Base-by-base conservation (phyloP, 2,888 invertebrate genomes). In the Eutolmus rufibarbis region DNA sequence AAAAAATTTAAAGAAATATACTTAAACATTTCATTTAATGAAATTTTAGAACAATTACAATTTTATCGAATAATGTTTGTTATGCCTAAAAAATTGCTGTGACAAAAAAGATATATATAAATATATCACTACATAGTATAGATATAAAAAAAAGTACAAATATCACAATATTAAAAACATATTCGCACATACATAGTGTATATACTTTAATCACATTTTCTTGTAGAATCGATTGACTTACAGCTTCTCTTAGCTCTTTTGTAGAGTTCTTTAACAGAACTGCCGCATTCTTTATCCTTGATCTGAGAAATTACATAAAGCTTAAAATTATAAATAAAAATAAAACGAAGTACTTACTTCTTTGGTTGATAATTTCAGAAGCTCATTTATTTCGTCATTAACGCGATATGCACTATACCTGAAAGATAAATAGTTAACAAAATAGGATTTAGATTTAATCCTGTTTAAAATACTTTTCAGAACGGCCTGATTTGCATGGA, bases 361-460 rank as follows among this genome's bases (percentile, higher is more conserved):
- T n/a, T 51, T n/a, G 7, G 4, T 51, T 51, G 51, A 51, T 51
- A 16, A 7, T n/a, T 51, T 51, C 1, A 51, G 7, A 51, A 51
- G n/a, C 23, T 86, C 77, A 56, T 86, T 86, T 56, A 86, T 77
- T 77, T 86, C 77, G 34, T 86, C 77, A 40, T 86, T 86, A 16
- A 37, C 12, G 23, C 86, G 86, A 77, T 12, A 77, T 14, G 34
- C 14, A 12, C 51, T 46, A n/a, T n/a, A 40, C 28, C 84, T 84
- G 23, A 8, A 66, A 28, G 4, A 51, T n/a, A 16, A 43, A 9
- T 23, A 37, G 2, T 8, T 19, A n/a, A 79, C 8, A 43, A 8
- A 43, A 40, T 16, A 23, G 1, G 2, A 28, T 14, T 46, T 43
- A 43, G 14, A 56, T 16, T 5, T 56, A 51, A 16, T 82, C 19